Evolutionary conservation across 2,797 vertebrate genomes (phyloP).

Genomic region (Champsocephalus gunnari): DNA sequence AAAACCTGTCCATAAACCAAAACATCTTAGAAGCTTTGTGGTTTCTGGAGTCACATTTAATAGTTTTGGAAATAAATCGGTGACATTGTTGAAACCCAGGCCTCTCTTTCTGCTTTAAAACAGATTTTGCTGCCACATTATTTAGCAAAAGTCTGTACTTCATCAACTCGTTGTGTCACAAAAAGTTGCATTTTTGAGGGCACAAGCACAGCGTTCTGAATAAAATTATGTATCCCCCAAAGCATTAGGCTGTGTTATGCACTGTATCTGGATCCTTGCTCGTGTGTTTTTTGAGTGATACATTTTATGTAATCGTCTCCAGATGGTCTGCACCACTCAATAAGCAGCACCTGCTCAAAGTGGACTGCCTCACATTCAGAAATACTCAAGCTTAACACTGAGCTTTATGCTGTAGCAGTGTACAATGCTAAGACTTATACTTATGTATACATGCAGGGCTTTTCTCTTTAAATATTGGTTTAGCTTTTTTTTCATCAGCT

Average conservation of each 20-base stretch:
- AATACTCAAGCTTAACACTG: background rate
- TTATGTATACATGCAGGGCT: slow-evolving; percentile 6
- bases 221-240: slow-evolving; percentile 1
- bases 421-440: background rate
- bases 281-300: slow-evolving; percentile 39
- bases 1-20: slow-evolving; percentile 50
- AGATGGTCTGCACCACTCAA: slow-evolving; percentile 65
- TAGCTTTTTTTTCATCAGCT: slow-evolving; percentile 29
- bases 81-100: slow-evolving; percentile 37
- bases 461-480: slow-evolving; percentile 5
- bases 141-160: slow-evolving; percentile 38
- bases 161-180: slow-evolving; percentile 37
- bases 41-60: slow-evolving; percentile 29
- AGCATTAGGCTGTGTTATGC: background rate
- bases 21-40: slow-evolving; percentile 31
- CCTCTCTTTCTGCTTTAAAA: slow-evolving; percentile 39
- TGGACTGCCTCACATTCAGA: slow-evolving; percentile 51
- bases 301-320: slow-evolving; percentile 61
- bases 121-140: slow-evolving; percentile 35
- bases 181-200: slow-evolving; percentile 3
- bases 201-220: background rate
- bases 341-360: slow-evolving; percentile 66
- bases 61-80: slow-evolving; percentile 24
- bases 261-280: background rate
- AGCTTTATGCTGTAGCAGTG: background rate